Base-by-base conservation (phyloP, 2,113 vertebrate species). In the Myocastor coypus region DNA sequence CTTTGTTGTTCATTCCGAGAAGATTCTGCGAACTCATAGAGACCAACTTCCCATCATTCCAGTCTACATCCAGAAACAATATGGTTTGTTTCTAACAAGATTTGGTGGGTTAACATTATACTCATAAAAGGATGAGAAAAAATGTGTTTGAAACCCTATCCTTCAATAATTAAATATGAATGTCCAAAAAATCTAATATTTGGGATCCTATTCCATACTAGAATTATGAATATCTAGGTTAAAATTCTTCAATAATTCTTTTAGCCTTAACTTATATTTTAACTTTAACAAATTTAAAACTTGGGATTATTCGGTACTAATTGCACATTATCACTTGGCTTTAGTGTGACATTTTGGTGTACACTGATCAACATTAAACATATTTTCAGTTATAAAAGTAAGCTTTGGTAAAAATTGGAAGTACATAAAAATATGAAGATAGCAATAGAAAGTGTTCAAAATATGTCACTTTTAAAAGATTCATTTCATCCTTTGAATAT, bases 201-300 rank as follows among this genome's bases (percentile, higher is more conserved):
- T 95, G 94, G 69, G n/a, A 84, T 93, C 90, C 94, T 83, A 61
- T 95, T 91, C 66, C 94, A 83, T 22, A 24, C 9, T 96, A 57
- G n/a, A 91, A 69, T 85, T 83, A 94, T 94, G 92, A 94, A 94
- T 95, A 96, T 97, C 92, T 95, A 80, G 14, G 2, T 82, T 73
- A 61, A 89, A 92, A 52, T 24, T 71, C 63, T 30, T 64, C 87
- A 85, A 57, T 52, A 40, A 71, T 90, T 95, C 68, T 83, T 91
- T 85, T 59, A 26, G 19, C 14, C 22, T 12, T 34, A 63, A 46
- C 13, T 34, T 61, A 61, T 50, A 12, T 61, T 75, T 40, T 59
- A 59, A 55, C 68, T 78, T 90, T 26, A 42, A 77, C 64, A 30
- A 34, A 40, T 26, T 32, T 24, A 30, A 71, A 30, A n/a, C 50